These are phyloP conservation scores for Drosophila eohydei DNA, from an alignment of 2,888 invertebrate species.

Conservation along the genomic window DNA sequence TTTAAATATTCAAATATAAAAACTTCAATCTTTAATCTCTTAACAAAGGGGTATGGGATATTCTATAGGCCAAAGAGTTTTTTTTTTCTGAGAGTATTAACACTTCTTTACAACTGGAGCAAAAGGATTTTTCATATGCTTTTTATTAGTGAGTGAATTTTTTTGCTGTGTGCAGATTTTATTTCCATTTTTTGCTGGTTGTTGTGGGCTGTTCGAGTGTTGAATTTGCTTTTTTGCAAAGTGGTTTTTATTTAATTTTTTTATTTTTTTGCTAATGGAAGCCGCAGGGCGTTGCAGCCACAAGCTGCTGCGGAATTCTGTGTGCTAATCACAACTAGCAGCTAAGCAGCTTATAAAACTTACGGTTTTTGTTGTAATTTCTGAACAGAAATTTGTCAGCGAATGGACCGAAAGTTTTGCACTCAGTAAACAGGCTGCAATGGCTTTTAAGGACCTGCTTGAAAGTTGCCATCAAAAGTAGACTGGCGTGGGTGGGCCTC, in stretches of 20 bases:
- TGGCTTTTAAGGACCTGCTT: constrained; percentile 56
- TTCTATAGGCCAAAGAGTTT: too few species aligned
- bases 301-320: constrained; percentile 59
- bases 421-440: constrained; percentile 63
- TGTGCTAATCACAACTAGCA: constrained; percentile 79
- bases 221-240: constrained; percentile 32
- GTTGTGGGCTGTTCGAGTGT: constrained; percentile 46
- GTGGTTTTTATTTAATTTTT: constrained; percentile 16
- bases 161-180: constrained; percentile 23
- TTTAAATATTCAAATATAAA: too few species aligned
- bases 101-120: background rate
- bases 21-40: too few species aligned
- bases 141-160: constrained; percentile 49
- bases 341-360: constrained; percentile 78
- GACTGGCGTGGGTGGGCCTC: constrained; percentile 14
- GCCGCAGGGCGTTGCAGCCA: constrained; percentile 53
- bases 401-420: constrained; percentile 57
- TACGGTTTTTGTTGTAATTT: constrained; percentile 69
- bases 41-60: too few species aligned
- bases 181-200: constrained; percentile 33
- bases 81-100: constrained; percentile 27
- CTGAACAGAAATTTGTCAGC: constrained; percentile 33
- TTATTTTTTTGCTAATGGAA: constrained; percentile 55
- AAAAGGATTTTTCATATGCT: constrained; percentile 48
- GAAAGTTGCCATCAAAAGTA: constrained; percentile 49